These are phyloP conservation scores for Stenurella melanura DNA, from an alignment of 2,888 invertebrate species.

Conservation along the genomic window DNA sequence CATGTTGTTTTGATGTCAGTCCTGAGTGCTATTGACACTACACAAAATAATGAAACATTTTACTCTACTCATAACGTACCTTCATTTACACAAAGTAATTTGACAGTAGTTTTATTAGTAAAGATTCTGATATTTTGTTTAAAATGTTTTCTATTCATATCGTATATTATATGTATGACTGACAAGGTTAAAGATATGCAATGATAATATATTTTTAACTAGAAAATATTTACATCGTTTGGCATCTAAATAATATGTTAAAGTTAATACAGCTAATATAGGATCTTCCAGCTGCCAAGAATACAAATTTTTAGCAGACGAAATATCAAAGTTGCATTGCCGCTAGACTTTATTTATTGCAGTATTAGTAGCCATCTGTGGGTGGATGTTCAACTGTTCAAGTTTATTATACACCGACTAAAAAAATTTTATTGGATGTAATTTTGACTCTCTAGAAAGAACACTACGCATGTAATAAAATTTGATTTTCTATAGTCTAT, in stretches of 20 bases:
- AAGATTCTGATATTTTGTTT: too few relatives aligned
- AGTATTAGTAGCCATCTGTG: neutral
- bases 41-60: too few relatives aligned
- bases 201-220: conserved; percentile 40
- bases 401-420: neutral
- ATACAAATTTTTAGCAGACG: neutral
- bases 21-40: too few relatives aligned
- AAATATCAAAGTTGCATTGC: neutral
- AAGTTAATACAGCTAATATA: neutral
- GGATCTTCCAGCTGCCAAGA: conserved; percentile 22
- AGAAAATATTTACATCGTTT: conserved; percentile 42
- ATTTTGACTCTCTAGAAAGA: neutral
- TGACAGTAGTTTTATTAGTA: too few relatives aligned
- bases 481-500: too few relatives aligned
- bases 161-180: neutral
- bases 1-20: too few relatives aligned
- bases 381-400: neutral
- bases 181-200: conserved; percentile 24
- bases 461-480: neutral
- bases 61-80: too few relatives aligned
- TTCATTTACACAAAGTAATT: too few relatives aligned
- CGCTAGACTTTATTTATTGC: conserved; percentile 12
- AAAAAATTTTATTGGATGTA: neutral
- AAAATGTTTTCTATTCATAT: conserved; percentile 2
- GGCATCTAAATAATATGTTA: conserved; percentile 28